Percentiles rank a stretch among this genome's conserved stretches.
Evolutionary conservation across 2,797 vertebrate species (phyloP).

Genomic region (Sarcoramphus papa): DNA sequence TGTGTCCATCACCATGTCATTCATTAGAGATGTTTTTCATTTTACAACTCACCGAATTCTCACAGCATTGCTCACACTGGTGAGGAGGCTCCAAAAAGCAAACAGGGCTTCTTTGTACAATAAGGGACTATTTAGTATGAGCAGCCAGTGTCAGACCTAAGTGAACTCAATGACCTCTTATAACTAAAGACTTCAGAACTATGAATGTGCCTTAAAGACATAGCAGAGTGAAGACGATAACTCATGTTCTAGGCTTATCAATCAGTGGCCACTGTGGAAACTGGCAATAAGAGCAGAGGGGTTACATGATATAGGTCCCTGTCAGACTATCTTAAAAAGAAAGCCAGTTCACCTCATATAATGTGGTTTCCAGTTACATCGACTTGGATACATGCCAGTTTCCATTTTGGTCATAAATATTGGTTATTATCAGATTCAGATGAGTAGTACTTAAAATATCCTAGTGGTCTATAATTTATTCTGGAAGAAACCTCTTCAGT

Average conservation of each 20-base stretch:
- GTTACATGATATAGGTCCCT: neutral
- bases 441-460: neutral
- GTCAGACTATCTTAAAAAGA: neutral
- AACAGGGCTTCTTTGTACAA: conserved; percentile 13
- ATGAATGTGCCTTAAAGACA: neutral
- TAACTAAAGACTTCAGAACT: conserved; percentile 19
- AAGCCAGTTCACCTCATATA: neutral
- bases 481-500: neutral
- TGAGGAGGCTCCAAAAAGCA: neutral
- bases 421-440: neutral
- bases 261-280: neutral
- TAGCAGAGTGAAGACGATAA: neutral
- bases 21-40: neutral
- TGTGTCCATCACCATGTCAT: neutral
- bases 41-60: conserved; percentile 8
- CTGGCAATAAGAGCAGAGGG: neutral
- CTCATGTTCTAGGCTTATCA: neutral
- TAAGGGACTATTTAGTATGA: neutral
- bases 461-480: neutral
- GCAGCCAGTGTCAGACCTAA: neutral
- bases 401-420: neutral
- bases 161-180: neutral
- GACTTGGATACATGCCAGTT: neutral
- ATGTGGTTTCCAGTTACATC: neutral
- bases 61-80: conserved; percentile 9